Base-by-base conservation (phyloP, 2,888 invertebrate genomes). In the Netelia melanura region DNA sequence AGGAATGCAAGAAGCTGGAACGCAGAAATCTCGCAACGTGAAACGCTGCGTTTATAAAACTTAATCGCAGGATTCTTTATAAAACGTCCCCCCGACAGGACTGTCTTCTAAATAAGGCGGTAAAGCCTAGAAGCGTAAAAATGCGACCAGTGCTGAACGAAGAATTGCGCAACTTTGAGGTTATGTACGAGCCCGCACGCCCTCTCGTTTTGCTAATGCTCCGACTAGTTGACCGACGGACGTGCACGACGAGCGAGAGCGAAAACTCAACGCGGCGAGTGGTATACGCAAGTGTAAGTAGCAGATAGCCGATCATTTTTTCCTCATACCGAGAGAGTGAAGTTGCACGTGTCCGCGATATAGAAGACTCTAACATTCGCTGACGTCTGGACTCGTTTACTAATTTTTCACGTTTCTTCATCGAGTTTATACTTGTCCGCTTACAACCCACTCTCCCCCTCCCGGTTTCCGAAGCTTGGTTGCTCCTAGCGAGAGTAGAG, bases 321-420 rank as follows among this genome's bases (percentile, higher is more conserved):
- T 77, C 17, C 67, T 81, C 67, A 14, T 52, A 38, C 48, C 62
- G 25, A 17, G 43, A 77, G 30, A 21, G 76, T 52, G 30, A 54
- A 71, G 75, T 30, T 80, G 65, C 76, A 75, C 79, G 71, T 70
- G 79, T 52, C 10, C 23, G 70, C 14, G 8, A 68, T 58, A 43
- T 38, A 38, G n/a, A 21, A 74, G 43, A 44, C 21, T 25, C 67
- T 65, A 48, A 79, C 80, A 61, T 65, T 67, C 83, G 75, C 71
- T 30, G 80, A 68, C 71, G 76, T 81, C 84, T 77, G 81, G 84
- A 77, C 81, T 81, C 72, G 81, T 75, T 81, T 81, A 81, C 81
- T 81, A 84, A 81, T 84, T 80, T 83, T 81, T 81, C 76, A 48
- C 81, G 30, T 84, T 84, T 84, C 81, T 81, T 81, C 84, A 77